phyloP scores from a whole-genome alignment of 2,888 invertebrate species.

The Yponomeuta cagnagella region DNA sequence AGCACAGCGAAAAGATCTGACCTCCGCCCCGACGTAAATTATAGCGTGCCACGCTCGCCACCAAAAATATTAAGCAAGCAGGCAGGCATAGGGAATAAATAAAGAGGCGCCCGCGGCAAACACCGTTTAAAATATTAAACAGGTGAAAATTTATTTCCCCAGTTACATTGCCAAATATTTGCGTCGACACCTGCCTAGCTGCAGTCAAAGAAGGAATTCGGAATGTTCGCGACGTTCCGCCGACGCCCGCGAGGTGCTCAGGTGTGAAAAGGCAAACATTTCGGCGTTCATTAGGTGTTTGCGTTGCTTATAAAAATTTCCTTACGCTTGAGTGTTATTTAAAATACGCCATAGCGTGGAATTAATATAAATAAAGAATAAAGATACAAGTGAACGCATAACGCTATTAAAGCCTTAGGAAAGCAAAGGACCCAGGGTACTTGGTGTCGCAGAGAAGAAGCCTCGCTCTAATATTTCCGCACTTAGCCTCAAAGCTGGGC shows the following conservation, averaged over 20 bases:
- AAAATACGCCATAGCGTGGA: neutral
- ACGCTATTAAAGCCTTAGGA: neutral
- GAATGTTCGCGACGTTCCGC: conserved; percentile 29
- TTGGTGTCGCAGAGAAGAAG: too few relatives aligned
- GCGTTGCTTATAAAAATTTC: conserved; percentile 56
- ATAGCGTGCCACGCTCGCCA: neutral
- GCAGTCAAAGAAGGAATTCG: conserved; percentile 32
- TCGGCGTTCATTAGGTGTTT: conserved; percentile 66
- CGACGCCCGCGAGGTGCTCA: conserved; percentile 28
- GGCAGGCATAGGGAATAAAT: neutral
- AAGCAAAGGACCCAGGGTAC: neutral
- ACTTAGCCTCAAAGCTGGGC: too few relatives aligned
- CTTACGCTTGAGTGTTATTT: conserved; percentile 32
- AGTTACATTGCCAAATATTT: conserved; percentile 14
- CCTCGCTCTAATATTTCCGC: too few relatives aligned
- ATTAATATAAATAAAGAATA: neutral
- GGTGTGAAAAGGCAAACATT: conserved; percentile 61
- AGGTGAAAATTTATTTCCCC: conserved; percentile 9
- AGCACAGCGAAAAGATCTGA: neutral
- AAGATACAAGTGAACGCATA: neutral
- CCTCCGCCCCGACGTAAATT: neutral
- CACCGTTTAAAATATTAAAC: conserved; percentile 10
- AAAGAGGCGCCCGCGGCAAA: neutral
- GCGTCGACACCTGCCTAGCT: conserved; percentile 11
- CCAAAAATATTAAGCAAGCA: neutral